Percentiles rank a stretch among this genome's conserved stretches.
These are phyloP conservation scores for Trachelus tabidus DNA, from an alignment of 2,888 invertebrate genomes.

Conservation along the genomic window DNA sequence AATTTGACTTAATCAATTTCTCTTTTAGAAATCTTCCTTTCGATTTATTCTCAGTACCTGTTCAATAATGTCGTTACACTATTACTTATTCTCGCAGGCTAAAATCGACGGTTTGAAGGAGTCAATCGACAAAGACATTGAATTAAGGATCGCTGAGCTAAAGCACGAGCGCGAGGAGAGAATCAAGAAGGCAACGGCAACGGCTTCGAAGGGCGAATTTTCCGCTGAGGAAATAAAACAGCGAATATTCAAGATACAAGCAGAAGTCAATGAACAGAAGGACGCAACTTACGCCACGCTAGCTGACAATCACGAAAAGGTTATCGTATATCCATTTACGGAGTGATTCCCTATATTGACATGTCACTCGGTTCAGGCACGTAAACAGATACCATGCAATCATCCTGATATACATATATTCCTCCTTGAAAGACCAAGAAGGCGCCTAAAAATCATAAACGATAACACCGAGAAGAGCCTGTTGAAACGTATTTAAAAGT, in stretches of 20 bases:
- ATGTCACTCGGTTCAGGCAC: constrained; percentile 3
- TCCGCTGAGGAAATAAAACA: constrained; percentile 67
- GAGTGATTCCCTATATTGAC: constrained; percentile 6
- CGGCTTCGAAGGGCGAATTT: constrained; percentile 67
- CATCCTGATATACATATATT: background rate
- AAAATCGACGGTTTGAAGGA: constrained; percentile 70
- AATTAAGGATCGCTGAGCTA: constrained; percentile 69
- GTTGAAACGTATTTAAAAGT: constrained; percentile 21
- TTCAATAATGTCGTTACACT: background rate
- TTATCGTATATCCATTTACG: constrained; percentile 39
- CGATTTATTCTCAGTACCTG: background rate
- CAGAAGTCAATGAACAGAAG: constrained; percentile 65
- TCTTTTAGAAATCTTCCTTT: background rate
- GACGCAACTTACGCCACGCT: constrained; percentile 50
- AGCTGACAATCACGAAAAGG: constrained; percentile 66
- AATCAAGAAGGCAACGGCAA: constrained; percentile 64
- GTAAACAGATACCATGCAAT: background rate
- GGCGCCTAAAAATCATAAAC: constrained; percentile 16
- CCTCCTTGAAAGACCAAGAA: background rate
- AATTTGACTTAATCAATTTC: constrained; percentile 8
- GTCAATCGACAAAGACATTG: constrained; percentile 68
- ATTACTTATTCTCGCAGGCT: constrained; percentile 53
- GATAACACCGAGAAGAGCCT: background rate
- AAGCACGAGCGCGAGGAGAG: constrained; percentile 65
- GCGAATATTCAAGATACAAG: constrained; percentile 66